phyloP scores from a whole-genome alignment of 2,113 vertebrate species.

The Anolis carolinensis region DNA sequence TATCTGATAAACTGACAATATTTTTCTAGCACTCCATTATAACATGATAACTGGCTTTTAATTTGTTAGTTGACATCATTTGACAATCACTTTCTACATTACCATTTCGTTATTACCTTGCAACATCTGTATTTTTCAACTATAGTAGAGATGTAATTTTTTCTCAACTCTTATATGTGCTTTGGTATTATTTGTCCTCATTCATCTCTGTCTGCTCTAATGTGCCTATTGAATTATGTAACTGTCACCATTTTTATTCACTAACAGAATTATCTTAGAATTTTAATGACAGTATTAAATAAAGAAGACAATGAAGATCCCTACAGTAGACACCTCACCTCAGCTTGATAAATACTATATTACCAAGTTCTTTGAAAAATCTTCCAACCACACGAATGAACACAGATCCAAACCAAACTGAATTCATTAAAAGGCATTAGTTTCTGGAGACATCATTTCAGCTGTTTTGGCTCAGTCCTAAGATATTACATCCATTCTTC shows the following conservation, averaged over 20 bases:
- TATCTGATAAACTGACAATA: background rate
- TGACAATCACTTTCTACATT: background rate
- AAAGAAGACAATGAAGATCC: constrained; percentile 67
- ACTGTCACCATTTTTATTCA: constrained; percentile 57
- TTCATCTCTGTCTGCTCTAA: constrained; percentile 49
- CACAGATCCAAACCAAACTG: constrained; percentile 60
- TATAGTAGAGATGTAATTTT: constrained; percentile 12
- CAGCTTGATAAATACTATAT: constrained; percentile 63
- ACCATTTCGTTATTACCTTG: constrained; percentile 24
- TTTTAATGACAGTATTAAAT: constrained; percentile 67
- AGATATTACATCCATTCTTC: constrained; percentile 45
- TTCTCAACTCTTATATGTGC: constrained; percentile 7
- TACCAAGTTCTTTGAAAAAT: constrained; percentile 64
- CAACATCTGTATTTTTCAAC: constrained; percentile 31
- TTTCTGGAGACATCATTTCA: constrained; percentile 59
- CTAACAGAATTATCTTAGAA: constrained; percentile 55
- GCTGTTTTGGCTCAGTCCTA: constrained; percentile 55
- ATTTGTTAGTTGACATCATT: constrained; percentile 21
- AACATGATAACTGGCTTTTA: constrained; percentile 1
- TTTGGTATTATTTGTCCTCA: constrained; percentile 33
- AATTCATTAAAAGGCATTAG: constrained; percentile 62
- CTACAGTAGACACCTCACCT: constrained; percentile 65
- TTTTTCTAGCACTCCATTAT: background rate
- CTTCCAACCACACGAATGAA: constrained; percentile 60
- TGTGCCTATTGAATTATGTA: constrained; percentile 60